A percentile compares a stretch with the other conserved stretches of the same genome.
Evolutionary conservation across 2,113 vertebrate species (phyloP).

Genomic region (Pomatostomus ruficeps): DNA sequence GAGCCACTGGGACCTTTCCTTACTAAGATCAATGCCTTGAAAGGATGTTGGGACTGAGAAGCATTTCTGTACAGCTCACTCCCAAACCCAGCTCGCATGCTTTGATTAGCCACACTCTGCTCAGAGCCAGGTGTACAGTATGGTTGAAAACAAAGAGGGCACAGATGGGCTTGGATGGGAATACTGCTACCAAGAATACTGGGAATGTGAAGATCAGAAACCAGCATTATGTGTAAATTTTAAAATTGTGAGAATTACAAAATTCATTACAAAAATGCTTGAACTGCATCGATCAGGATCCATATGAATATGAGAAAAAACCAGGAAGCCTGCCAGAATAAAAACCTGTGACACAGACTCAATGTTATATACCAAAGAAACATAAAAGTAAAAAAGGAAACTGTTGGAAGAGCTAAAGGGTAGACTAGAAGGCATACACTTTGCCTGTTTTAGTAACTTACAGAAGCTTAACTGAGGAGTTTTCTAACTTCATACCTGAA

Average conservation of each 20-base stretch:
- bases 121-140: background rate
- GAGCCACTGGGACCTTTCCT: background rate
- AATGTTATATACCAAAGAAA: background rate
- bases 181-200: background rate
- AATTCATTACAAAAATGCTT: background rate
- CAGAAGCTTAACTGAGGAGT: background rate
- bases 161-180: background rate
- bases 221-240: background rate
- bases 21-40: background rate
- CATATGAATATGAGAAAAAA: background rate
- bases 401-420: background rate
- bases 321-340: background rate
- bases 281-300: rapidly evolving
- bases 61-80: rapidly evolving
- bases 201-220: background rate
- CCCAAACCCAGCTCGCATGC: background rate
- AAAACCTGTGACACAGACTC: background rate
- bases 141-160: background rate
- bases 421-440: background rate
- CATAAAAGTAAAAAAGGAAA: background rate
- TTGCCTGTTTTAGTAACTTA: background rate
- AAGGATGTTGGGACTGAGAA: background rate
- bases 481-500: background rate
- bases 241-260: background rate
- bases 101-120: background rate